Percentiles rank a stretch among this genome's conserved stretches.
Conservation (phyloP, 2,797 vertebrate genomes). For the Mareca penelope region DNA sequence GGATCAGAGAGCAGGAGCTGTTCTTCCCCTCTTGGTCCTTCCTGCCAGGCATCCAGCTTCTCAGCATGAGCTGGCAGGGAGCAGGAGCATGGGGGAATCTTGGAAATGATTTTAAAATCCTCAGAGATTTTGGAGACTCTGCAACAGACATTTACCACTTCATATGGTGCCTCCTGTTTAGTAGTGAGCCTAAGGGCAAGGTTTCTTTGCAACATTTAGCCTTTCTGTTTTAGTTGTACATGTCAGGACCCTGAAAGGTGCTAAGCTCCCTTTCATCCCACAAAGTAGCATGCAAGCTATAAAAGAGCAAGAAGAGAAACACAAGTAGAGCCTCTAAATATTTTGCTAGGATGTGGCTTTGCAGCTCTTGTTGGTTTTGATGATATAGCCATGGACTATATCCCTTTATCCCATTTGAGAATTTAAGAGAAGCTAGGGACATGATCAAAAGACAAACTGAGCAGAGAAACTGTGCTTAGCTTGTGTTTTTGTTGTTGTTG, state of each 20-base stretch:
- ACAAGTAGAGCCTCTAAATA: neutral
- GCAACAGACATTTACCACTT: neutral
- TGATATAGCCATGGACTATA: rapidly evolving
- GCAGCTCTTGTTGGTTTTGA: neutral
- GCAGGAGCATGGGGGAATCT: neutral
- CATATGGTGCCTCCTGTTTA: neutral
- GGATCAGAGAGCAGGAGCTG: neutral
- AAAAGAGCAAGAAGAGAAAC: neutral
- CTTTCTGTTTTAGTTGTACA: neutral
- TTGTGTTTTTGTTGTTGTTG: neutral
- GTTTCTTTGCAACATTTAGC: neutral
- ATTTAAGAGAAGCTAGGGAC: neutral
- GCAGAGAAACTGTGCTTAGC: neutral
- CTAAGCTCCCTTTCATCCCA: neutral
- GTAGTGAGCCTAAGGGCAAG: neutral
- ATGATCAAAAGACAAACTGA: neutral
- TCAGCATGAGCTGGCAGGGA: neutral
- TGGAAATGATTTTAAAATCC: neutral
- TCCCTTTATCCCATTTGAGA: neutral
- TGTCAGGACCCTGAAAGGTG: neutral
- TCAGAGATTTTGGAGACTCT: neutral
- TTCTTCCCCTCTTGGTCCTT: neutral
- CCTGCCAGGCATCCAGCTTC: neutral
- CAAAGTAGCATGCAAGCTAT: neutral
- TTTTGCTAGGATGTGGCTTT: neutral